phyloP scores from a whole-genome alignment of 2,797 vertebrate species.

The Vultur gryphus region DNA sequence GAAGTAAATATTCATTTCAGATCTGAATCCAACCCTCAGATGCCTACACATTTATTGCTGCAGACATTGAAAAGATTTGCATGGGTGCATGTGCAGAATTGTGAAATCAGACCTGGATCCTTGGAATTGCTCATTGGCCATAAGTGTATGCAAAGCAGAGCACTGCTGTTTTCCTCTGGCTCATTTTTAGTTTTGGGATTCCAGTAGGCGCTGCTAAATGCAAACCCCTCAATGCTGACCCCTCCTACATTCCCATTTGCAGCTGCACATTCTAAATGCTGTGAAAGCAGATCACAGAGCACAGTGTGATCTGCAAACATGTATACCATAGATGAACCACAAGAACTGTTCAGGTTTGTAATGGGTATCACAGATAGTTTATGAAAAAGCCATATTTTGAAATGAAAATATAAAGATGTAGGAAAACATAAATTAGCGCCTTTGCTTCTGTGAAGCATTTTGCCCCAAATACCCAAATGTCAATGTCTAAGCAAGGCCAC shows the following conservation, averaged over 20 bases:
- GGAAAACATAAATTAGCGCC: background rate
- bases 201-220: background rate
- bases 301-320: background rate
- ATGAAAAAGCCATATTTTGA: background rate
- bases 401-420: background rate
- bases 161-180: background rate
- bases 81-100: background rate
- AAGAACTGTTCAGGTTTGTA: background rate
- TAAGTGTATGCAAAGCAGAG: background rate
- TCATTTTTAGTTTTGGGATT: background rate
- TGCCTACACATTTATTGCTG: background rate
- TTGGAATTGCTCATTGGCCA: background rate
- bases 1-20: background rate
- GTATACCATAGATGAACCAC: accelerated
- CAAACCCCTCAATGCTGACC: background rate
- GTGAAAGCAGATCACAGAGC: background rate
- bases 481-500: background rate
- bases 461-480: background rate
- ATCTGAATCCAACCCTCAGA: background rate
- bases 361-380: background rate
- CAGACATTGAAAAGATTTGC: background rate
- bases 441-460: background rate
- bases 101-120: background rate
- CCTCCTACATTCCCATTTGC: constrained; percentile 1
- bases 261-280: background rate